Base-by-base conservation (phyloP, 2,113 vertebrate species). In the Sisor rabdophorus region DNA sequence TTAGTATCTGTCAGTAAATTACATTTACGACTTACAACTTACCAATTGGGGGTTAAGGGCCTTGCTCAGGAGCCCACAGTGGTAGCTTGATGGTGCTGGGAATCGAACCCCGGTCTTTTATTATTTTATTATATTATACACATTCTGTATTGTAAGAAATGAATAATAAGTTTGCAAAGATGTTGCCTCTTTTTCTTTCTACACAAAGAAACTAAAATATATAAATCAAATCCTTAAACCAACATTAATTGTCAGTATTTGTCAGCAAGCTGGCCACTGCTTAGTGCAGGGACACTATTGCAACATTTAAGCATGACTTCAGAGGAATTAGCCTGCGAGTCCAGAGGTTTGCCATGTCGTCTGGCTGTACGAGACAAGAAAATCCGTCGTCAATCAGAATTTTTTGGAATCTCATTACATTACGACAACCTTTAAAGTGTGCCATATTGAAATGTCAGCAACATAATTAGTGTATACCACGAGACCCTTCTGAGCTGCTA, bases 401-500 rank as follows among this genome's bases (percentile, higher is more conserved):
- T 76, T 20, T 20, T 3, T 24, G 67, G 76, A 76, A 82, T 61
- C 32, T 53, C 55, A 67, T 82, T 71, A 40, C 40, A 52, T 53
- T 77, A 32, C 48, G 3, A 3, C 44, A 56, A 44, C 71, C 56
- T 61, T 50, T 65, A 59, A 76, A 56, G 44, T 63, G 36, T 48
- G 24, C 68, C 22, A 52, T 73, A 72, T 84, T 79, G 59, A 78
- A 79, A 79, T 79, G 77, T 36, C 60, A 79, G 11, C 0, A 30
- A 67, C 50, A 74, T 76, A 36, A 77, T 78, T 56, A 59, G 72
- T 73, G 28, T 44, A 67, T 71, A 79, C 67, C 47, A 17, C 58
- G 48, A 75, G 52, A 68, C 55, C 56, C 73, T 71, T 80, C 8
- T 58, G 56, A 71, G 55, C 73, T 47, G 55, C 59, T 82, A 26